Conservation (phyloP, 2,888 invertebrate genomes). For the Cryptus armator region DNA sequence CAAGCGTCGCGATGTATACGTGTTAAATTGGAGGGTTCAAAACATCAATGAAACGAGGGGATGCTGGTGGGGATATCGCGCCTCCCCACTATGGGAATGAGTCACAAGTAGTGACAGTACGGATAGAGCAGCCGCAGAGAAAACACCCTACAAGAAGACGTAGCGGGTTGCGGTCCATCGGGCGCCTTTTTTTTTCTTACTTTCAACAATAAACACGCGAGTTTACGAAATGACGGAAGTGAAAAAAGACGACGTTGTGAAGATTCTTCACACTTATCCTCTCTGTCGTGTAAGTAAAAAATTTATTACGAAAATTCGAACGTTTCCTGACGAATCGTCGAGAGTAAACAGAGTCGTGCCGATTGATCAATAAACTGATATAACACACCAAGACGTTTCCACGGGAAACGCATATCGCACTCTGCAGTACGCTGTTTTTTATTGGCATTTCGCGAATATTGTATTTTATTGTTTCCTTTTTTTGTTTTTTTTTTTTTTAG, state of each 20-base stretch:
- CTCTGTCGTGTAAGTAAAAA: constrained; percentile 86
- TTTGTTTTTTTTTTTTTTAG: constrained; percentile 66
- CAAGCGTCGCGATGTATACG: constrained; percentile 20
- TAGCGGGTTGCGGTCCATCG: constrained; percentile 46
- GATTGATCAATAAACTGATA: constrained; percentile 65
- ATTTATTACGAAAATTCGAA: background rate
- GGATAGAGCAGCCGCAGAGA: constrained; percentile 60
- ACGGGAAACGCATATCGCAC: constrained; percentile 12
- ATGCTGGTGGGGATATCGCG: constrained; percentile 35
- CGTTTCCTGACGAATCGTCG: background rate
- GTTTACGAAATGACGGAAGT: constrained; percentile 81
- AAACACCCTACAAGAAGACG: constrained; percentile 51
- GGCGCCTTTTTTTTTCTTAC: constrained; percentile 26
- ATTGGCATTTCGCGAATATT: background rate
- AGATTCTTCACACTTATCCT: constrained; percentile 87
- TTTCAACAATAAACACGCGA: constrained; percentile 10
- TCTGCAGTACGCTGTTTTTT: background rate
- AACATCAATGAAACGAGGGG: constrained; percentile 58
- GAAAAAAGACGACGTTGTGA: constrained; percentile 85
- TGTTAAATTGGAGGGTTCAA: constrained; percentile 54
- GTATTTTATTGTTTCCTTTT: background rate
- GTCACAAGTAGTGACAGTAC: constrained; percentile 68
- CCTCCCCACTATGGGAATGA: constrained; percentile 53
- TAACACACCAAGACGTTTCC: constrained; percentile 12
- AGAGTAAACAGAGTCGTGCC: constrained; percentile 33